These are phyloP conservation scores for Macheiramphus alcinus DNA, from an alignment of 2,113 vertebrate species.

Conservation along the genomic window DNA sequence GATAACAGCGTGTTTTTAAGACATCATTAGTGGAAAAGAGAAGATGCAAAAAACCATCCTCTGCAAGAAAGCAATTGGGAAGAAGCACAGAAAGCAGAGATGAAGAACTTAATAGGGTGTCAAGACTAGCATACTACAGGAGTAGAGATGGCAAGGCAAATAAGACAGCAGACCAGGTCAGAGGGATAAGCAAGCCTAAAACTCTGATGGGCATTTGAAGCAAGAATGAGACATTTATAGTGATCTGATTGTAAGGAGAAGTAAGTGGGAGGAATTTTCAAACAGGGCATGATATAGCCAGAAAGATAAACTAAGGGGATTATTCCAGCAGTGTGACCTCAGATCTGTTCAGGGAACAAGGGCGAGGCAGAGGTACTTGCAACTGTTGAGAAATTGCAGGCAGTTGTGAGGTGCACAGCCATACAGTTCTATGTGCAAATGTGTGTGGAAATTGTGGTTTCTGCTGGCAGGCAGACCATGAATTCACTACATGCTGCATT, in stretches of 20 bases:
- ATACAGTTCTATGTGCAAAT: not conserved
- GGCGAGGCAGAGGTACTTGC: not conserved
- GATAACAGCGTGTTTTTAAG: not conserved
- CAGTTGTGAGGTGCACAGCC: not conserved
- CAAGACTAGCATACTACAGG: not conserved
- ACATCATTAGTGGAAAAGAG: not conserved
- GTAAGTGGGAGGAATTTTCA: constrained; percentile 33
- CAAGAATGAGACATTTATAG: not conserved
- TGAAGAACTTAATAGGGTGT: not conserved
- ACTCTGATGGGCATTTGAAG: not conserved
- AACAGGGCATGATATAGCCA: constrained; percentile 1
- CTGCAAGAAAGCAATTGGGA: not conserved
- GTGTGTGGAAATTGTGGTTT: not conserved
- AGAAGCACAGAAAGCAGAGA: not conserved
- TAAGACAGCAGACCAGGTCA: not conserved
- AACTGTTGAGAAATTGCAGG: not conserved
- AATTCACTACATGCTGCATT: not conserved
- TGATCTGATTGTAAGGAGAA: constrained; percentile 1
- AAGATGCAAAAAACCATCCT: not conserved
- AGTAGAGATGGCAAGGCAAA: not conserved
- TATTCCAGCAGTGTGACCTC: constrained; percentile 25
- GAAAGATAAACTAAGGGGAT: constrained; percentile 36
- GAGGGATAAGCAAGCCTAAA: not conserved
- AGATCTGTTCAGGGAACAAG: not conserved
- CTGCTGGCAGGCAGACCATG: not conserved